Conservation (phyloP, 2,797 vertebrate genomes). For the Catamblyrhynchus diadema region DNA sequence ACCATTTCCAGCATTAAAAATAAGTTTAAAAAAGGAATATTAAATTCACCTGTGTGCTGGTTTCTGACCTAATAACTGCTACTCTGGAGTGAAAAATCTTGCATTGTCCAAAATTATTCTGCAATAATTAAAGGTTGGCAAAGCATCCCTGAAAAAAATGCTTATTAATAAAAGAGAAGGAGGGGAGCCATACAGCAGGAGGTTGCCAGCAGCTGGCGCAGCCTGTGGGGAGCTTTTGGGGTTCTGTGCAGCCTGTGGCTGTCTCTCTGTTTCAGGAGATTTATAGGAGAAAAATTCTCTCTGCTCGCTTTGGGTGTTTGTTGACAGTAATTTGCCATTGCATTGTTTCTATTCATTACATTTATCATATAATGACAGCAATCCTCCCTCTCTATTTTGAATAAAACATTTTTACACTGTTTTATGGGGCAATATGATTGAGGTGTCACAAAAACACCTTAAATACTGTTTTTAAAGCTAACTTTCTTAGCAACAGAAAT, state of each 20-base stretch:
- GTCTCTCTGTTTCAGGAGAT: not conserved
- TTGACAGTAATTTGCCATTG: not conserved
- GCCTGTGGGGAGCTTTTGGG: fast-evolving
- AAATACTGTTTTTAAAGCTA: not conserved
- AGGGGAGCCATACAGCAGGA: not conserved
- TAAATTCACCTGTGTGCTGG: not conserved
- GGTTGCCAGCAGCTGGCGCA: not conserved
- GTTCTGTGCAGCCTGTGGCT: not conserved
- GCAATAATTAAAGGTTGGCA: not conserved
- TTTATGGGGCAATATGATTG: not conserved
- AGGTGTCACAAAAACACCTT: not conserved
- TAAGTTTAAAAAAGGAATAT: not conserved
- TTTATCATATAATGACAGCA: not conserved
- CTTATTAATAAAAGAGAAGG: not conserved
- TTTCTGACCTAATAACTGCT: constrained; percentile 15
- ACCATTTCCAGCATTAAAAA: not conserved
- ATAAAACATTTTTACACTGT: not conserved
- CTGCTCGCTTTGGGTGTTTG: not conserved
- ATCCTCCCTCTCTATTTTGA: fast-evolving
- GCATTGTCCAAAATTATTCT: not conserved
- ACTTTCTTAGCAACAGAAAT: not conserved
- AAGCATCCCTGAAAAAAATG: not conserved
- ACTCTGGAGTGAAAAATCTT: not conserved
- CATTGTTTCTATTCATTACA: not conserved
- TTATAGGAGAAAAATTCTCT: not conserved